phyloP scores from a whole-genome alignment of 2,113 vertebrate genomes.

The Nycticorax nycticorax region DNA sequence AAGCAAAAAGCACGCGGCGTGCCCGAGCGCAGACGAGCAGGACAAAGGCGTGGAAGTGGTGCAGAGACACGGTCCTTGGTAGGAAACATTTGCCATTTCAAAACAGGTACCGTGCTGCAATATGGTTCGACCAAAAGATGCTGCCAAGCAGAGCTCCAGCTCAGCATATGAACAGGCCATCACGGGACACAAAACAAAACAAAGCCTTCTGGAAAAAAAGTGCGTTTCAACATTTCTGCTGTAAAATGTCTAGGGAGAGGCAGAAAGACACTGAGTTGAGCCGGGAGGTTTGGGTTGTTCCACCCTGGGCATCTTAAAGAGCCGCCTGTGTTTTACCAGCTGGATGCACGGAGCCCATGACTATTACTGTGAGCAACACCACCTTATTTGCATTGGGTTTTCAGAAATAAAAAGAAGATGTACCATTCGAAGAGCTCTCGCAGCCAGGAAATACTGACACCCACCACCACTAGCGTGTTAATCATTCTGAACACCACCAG shows the following conservation, averaged over 20 bases:
- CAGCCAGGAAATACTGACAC: conserved; percentile 10
- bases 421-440: neutral
- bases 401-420: neutral
- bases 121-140: neutral
- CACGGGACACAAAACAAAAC: neutral
- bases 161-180: neutral
- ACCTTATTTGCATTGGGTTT: neutral
- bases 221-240: neutral
- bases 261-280: neutral
- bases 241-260: neutral
- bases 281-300: neutral
- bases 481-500: neutral
- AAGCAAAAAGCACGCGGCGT: accelerated
- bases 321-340: neutral
- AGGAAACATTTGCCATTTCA: neutral
- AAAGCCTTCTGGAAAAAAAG: neutral
- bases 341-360: neutral
- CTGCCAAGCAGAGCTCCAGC: conserved; percentile 23
- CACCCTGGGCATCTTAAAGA: neutral
- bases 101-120: neutral
- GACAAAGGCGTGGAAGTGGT: neutral
- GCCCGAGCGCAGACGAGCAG: accelerated
- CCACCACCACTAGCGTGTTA: neutral
- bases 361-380: neutral
- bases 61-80: accelerated